Evolutionary conservation across 2,113 vertebrate genomes (phyloP).

Genomic region (Megalops atlanticus): DNA sequence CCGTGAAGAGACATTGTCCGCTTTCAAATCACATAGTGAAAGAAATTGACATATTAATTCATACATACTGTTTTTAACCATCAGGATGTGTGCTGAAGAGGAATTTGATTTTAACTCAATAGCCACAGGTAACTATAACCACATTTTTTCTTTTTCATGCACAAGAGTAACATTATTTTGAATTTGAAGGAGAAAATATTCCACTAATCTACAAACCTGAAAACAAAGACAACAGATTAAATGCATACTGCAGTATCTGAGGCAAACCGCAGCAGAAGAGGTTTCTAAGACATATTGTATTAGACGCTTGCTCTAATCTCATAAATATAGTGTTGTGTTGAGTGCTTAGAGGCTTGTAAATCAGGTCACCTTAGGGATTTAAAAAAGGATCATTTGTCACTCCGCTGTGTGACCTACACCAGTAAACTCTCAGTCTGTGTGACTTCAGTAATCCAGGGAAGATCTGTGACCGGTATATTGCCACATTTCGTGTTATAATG

Average conservation of each 20-base stretch:
- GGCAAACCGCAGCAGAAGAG: background rate
- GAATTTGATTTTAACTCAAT: no score
- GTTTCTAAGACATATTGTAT: background rate
- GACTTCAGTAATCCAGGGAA: background rate
- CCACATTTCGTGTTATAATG: background rate
- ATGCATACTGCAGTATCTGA: no score
- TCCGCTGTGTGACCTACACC: constrained; percentile 11
- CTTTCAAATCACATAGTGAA: no score
- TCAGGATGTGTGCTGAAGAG: no score
- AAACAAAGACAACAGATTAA: background rate
- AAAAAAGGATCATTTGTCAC: constrained; percentile 21
- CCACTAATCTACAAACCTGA: background rate
- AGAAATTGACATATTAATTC: no score
- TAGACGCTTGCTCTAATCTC: constrained; percentile 7
- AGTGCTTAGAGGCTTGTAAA: constrained; percentile 17
- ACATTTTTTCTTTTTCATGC: background rate
- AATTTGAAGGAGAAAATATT: background rate
- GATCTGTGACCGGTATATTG: background rate
- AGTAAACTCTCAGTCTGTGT: background rate
- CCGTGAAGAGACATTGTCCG: no score
- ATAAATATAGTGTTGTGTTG: constrained; percentile 7
- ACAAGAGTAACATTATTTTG: background rate
- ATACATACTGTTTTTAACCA: no score
- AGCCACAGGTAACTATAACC: no score
- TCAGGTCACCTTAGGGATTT: constrained; percentile 30